Evolutionary conservation across 2,113 vertebrate species (phyloP).

Genomic region (Callorhinus ursinus): DNA sequence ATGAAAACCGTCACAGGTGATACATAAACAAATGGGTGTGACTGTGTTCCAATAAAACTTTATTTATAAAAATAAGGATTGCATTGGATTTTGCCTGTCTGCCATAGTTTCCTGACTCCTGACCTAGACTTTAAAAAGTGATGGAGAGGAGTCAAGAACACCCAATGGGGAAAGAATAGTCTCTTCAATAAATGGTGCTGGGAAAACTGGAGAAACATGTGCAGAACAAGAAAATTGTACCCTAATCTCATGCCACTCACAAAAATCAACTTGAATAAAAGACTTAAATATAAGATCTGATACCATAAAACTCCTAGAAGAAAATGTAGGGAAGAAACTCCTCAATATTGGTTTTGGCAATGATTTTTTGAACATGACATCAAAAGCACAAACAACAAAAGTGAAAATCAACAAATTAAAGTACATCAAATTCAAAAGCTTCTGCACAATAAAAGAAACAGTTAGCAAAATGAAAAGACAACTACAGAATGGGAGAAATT

Average conservation of each 20-base stretch:
- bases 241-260: background rate
- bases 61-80: background rate
- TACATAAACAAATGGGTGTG: background rate
- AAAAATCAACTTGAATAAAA: background rate
- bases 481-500: background rate
- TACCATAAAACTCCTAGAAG: background rate
- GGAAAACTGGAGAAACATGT: background rate
- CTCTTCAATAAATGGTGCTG: background rate
- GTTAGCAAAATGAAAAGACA: background rate
- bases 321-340: background rate
- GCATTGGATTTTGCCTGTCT: background rate
- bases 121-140: background rate
- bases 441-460: background rate
- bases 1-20: background rate
- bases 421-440: background rate
- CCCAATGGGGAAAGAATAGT: background rate
- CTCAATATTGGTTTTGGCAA: background rate
- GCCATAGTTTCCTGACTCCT: background rate
- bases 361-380: background rate
- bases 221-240: background rate
- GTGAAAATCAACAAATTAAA: background rate
- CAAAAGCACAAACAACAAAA: background rate
- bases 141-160: background rate
- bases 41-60: background rate
- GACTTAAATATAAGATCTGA: background rate